Evolutionary conservation across 2,113 vertebrate genomes (phyloP), one percentile per base, ranked within the genome.

Genomic region (Meleagris gallopavo): DNA sequence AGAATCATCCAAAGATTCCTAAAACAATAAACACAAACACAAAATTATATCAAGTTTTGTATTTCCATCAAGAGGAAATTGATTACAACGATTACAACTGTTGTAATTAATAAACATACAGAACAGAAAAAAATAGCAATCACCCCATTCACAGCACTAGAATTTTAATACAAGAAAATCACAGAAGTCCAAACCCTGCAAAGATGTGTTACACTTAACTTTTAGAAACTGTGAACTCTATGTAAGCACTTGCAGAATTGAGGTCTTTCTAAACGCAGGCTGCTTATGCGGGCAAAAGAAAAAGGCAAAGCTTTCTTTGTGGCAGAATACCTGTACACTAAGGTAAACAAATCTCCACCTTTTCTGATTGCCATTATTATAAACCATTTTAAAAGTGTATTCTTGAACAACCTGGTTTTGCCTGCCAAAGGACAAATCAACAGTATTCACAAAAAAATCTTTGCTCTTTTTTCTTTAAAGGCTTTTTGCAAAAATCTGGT

Each of bases 1-100:
- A 38, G 30, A 90, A 38, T 97, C 97, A 86, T 97, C 97, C 54
- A 85, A 30, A 72, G 86, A 29, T 65, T 97, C 98, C 98, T 98
- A 84, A 40, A 97, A 94, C 43, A 78, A 95, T 29, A 95, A 95
- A 91, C 9, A 67, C 1, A 8, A 95, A 93, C 91, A 79, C 18
- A 89, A 88, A 73, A 70, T 71, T 27, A 74, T 45, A 75, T 62
- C 88, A 90, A 43, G 81, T 34, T 73, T 17, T 74, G 55, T 17
- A 32, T 16, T 29, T 66, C 41, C 10, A 52, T 7, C 4, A 19
- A 55, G 27, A 48, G 54, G 57, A 46, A 93, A 65, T 78, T 76
- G 93, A 78, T 52, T 46, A 50, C 32, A 40, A n/a, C n/a, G n/a
- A n/a, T n/a, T 38, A 38, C 9, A 83, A 82, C 54, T 78, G 58